Evolutionary conservation across 2,113 vertebrate species (phyloP).

Genomic region (Barnardius zonarius): DNA sequence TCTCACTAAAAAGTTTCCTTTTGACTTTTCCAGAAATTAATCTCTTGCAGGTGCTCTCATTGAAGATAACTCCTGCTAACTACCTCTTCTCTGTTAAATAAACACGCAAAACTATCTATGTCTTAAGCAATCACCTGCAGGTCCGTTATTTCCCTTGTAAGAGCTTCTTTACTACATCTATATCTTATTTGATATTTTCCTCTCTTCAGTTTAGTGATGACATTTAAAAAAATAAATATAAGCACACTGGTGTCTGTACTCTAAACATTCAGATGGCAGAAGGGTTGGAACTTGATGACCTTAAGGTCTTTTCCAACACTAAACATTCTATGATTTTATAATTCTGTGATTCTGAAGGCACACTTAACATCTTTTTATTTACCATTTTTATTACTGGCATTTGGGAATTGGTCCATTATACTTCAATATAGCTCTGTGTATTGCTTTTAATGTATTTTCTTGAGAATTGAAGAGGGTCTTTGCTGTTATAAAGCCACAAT

Average conservation of each 20-base stretch:
- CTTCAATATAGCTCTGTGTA: not conserved
- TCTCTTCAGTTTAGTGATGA: not conserved
- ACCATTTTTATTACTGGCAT: not conserved
- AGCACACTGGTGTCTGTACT: not conserved
- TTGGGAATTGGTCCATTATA: not conserved
- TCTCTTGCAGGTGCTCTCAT: not conserved
- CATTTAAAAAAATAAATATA: not conserved
- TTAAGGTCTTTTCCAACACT: not conserved
- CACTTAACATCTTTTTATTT: not conserved
- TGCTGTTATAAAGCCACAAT: not conserved
- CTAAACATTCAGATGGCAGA: not conserved
- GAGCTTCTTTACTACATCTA: not conserved
- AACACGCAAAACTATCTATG: not conserved
- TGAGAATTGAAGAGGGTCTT: not conserved
- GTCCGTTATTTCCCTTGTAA: not conserved
- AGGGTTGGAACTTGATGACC: not conserved
- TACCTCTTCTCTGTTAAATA: not conserved
- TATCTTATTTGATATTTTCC: not conserved
- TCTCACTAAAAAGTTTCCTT: not conserved
- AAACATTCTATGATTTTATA: not conserved
- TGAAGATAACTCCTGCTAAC: not conserved
- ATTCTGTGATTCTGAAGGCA: not conserved
- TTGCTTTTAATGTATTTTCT: not conserved
- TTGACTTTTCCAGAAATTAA: not conserved
- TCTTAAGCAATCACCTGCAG: not conserved